phyloP scores from a whole-genome alignment of 1,140 invertebrate species.

The Macrotrachela quadricornifera region DNA sequence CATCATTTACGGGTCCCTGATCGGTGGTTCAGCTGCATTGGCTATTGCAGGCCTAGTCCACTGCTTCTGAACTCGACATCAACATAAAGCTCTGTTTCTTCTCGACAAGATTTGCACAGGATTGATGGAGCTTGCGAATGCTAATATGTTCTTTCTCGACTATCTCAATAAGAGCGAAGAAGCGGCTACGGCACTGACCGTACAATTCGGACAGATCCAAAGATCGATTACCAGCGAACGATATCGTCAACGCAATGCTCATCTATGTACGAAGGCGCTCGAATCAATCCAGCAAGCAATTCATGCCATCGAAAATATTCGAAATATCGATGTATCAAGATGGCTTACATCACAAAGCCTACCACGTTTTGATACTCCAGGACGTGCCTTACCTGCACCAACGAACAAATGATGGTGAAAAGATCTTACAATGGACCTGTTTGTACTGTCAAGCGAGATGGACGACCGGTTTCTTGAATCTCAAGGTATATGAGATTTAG shows the following conservation, averaged over 20 bases:
- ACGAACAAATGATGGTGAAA: no score
- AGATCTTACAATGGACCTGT: no score
- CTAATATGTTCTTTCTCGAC: constrained; percentile 3
- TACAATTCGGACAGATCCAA: constrained; percentile 1
- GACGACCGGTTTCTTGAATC: no score
- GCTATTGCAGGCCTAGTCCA: not conserved
- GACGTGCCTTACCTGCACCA: no score
- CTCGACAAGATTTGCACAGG: not conserved
- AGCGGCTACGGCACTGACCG: not conserved
- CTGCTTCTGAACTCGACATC: constrained; percentile 1
- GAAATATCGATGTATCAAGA: not conserved
- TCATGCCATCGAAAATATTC: not conserved
- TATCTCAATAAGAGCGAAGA: constrained; percentile 8
- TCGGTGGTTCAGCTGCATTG: not conserved
- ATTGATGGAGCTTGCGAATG: not conserved
- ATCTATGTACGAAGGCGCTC: not conserved
- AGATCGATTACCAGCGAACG: not conserved
- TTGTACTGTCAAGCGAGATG: no score
- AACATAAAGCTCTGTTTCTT: constrained; percentile 3
- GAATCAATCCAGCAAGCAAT: constrained; percentile 2
- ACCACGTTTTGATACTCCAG: no score
- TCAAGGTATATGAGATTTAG: no score
- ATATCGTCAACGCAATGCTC: not conserved
- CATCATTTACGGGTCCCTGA: not conserved
- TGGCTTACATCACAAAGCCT: no score